A percentile compares a stretch with the other conserved stretches of the same genome.
These are phyloP conservation scores for Nemotelus pantherinus DNA, from an alignment of 2,888 invertebrate genomes.

Conservation along the genomic window DNA sequence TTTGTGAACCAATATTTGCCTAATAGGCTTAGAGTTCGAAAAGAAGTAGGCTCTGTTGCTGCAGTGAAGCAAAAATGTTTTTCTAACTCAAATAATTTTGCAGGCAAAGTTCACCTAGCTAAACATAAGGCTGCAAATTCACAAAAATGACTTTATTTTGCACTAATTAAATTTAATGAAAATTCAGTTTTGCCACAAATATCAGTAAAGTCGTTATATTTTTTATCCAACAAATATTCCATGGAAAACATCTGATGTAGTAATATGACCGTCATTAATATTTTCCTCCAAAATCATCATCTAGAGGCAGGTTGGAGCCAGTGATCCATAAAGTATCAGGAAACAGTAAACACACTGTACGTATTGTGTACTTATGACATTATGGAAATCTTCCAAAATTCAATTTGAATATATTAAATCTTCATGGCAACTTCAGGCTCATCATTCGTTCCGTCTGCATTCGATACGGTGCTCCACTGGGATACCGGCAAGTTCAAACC, in stretches of 20 bases:
- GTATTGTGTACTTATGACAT: slow-evolving; percentile 51
- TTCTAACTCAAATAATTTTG: too few relatives aligned
- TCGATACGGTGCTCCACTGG: slow-evolving; percentile 12
- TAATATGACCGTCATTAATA: slow-evolving; percentile 36
- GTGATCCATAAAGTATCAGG: slow-evolving; percentile 37
- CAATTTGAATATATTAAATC: slow-evolving; percentile 54
- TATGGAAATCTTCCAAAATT: slow-evolving; percentile 52
- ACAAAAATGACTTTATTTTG: too few relatives aligned
- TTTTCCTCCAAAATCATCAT: slow-evolving; percentile 8
- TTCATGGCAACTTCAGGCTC: slow-evolving; percentile 42
- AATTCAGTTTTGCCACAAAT: too few relatives aligned
- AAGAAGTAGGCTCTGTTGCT: too few relatives aligned
- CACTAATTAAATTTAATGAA: too few relatives aligned
- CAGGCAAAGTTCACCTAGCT: too few relatives aligned
- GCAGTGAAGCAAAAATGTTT: too few relatives aligned
- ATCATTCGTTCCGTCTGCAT: background rate
- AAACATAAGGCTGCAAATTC: too few relatives aligned
- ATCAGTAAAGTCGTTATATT: background rate
- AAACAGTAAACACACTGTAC: slow-evolving; percentile 50
- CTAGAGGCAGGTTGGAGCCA: slow-evolving; percentile 8
- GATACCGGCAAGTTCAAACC: background rate
- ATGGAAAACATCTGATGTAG: background rate
- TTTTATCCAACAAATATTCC: background rate
- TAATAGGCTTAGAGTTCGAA: too few relatives aligned
- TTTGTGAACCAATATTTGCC: too few relatives aligned